Base-by-base conservation (phyloP, 2,888 invertebrate species). In the Nomada fucata region DNA sequence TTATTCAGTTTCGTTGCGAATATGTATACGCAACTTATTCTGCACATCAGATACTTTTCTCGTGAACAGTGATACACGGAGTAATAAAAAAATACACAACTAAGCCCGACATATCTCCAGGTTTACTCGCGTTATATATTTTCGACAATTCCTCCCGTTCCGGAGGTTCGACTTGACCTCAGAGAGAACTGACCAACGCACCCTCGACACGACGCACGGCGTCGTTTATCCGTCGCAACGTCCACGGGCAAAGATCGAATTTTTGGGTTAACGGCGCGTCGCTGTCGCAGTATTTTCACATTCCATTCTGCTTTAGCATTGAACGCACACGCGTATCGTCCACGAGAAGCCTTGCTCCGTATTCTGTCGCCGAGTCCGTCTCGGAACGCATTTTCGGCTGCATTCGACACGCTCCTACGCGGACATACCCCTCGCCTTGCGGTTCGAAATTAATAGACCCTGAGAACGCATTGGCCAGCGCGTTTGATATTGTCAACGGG, bases 391-490 rank as follows among this genome's bases (percentile, higher is more conserved):
- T 65, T 36, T 36, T 65, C 83, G 50, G 50, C 75, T 73, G 75
- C 72, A 65, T 82, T 76, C 78, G 76, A 76, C 64, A 55, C 73
- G 69, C 59, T 69, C 55, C 72, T 65, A 59, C 47, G 71, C 44
- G 65, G 67, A 26, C 52, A n/a, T 23, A 44, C 26, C 60, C 64
- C 64, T 36, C 59, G 20, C 57, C 76, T 79, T 65, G 78, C 26
- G 47, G 76, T 82, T 36, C 82, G 55, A 79, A 84, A 82, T 85
- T 84, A 84, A 85, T 85, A 72, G 84, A 76, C 84, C 81, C 79
- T 71, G 82, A 84, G 78, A 74, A 82, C 68, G 47, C 63, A 73
- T 85, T 42, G 47, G 75, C 26, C 65, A 11, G 55, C 59, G 69
- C 63, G 57, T 72, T 78, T 72, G 79, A 84, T 82, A 61, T 57